phyloP scores from a whole-genome alignment of 2,888 invertebrate species.

The Torymus auratus region DNA sequence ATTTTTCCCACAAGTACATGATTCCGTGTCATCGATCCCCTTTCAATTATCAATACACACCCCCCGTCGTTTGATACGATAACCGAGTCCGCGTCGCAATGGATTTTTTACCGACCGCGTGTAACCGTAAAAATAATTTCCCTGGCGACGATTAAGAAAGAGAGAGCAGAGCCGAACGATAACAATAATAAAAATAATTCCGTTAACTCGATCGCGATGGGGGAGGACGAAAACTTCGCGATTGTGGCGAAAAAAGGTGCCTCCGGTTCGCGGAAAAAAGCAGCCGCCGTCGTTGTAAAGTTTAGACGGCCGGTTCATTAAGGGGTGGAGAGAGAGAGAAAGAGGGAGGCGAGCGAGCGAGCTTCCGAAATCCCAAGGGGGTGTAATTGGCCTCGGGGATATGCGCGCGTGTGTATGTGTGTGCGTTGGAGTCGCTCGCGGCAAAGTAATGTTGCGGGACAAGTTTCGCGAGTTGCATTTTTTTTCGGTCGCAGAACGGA shows the following conservation, averaged over 20 bases:
- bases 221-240: conserved; percentile 63
- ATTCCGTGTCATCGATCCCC: too few relatives aligned
- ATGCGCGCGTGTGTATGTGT: not conserved
- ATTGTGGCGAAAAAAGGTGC: conserved; percentile 64
- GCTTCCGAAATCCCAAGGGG: conserved; percentile 66
- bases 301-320: conserved; percentile 70
- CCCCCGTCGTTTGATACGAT: conserved; percentile 25
- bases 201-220: conserved; percentile 63
- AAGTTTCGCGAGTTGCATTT: conserved; percentile 1
- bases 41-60: conserved; percentile 1
- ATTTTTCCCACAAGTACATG: too few relatives aligned
- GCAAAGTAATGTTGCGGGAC: conserved; percentile 64
- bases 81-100: conserved; percentile 18
- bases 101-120: conserved; percentile 39
- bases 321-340: conserved; percentile 64
- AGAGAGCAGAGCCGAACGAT: conserved; percentile 51
- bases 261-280: conserved; percentile 47
- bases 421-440: conserved; percentile 50
- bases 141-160: conserved; percentile 59
- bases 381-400: conserved; percentile 68
- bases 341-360: conserved; percentile 34
- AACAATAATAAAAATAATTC: conserved; percentile 65
- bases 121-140: conserved; percentile 57
- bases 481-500: not conserved
- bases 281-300: conserved; percentile 64